Evolutionary conservation across 1,140 invertebrate species (phyloP), one percentile per base, ranked within the genome.

Genomic region (Alviniconcha marisindica): DNA sequence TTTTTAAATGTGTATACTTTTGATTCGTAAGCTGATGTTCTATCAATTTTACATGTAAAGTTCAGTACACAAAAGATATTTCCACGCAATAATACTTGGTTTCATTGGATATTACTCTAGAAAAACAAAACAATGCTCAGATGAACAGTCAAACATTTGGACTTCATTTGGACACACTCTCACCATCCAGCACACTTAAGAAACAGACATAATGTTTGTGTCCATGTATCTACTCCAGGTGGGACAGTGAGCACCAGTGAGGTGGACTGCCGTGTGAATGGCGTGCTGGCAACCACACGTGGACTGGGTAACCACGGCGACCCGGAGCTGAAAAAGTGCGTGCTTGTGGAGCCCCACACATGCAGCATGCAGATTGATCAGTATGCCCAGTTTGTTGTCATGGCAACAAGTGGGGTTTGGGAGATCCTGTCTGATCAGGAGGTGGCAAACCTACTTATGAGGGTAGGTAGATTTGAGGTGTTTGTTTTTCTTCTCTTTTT

Each of bases 261-360:
- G 1, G 86, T 85, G 78, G 90, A 92, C 48, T 87, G 88, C 63
- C 82, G 83, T 31, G 90, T 93, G 1, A 92, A 92, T 87, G 92
- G 92, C 31, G 88, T 93, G 28, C 82, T 92, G 21, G 63, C 87
- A 31, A 88, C 92, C 10, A 93, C 92, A 21, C 60, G 92, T 44
- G 91, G 92, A 2, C 91, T 93, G 42, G 92, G 92, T 88, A 93
- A 93, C 89, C 92, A 92, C 88, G 92, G 92, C 71, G 92, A 93
- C 84, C 82, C 85, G 5, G 86, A 33, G 15, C 81, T 93, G 63
- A 93, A 92, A 84, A 87, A 88, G 18, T 91, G 89, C 85, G 87
- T 93, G 1, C 74, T 89, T 15, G 86, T 88, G 14, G 90, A 92
- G 42, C 92, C 92, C 7, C 84, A 89, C 71, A 88, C 90, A 0